Evolutionary conservation across 2,888 invertebrate genomes (phyloP).

Genomic region (Acronicta aceris): DNA sequence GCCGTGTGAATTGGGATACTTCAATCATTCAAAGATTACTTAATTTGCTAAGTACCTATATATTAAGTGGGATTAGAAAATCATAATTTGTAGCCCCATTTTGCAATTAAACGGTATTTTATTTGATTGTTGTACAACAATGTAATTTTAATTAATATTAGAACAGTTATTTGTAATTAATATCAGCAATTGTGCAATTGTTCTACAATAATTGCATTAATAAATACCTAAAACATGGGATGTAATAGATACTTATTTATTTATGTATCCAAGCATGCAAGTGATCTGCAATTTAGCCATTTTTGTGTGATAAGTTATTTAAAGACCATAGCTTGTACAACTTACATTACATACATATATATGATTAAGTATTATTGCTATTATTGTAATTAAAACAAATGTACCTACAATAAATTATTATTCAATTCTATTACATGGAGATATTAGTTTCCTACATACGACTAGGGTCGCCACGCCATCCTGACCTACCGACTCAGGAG

Average conservation of each 20-base stretch:
- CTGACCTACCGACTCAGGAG: too few relatives aligned
- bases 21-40: slow-evolving; percentile 17
- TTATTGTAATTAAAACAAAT: too few relatives aligned
- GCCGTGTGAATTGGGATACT: slow-evolving; percentile 18
- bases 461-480: too few relatives aligned
- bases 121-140: not conserved
- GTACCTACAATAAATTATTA: too few relatives aligned
- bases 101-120: slow-evolving; percentile 16
- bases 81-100: slow-evolving; percentile 14
- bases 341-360: too few relatives aligned
- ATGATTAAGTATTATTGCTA: too few relatives aligned
- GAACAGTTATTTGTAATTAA: not conserved
- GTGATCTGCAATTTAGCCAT: not conserved
- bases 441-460: too few relatives aligned
- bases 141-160: too few relatives aligned
- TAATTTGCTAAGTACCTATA: slow-evolving; percentile 13
- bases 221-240: slow-evolving; percentile 7
- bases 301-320: slow-evolving; percentile 1
- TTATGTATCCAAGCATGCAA: not conserved
- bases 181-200: slow-evolving; percentile 13
- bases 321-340: too few relatives aligned
- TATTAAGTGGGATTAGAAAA: slow-evolving; percentile 23
- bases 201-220: slow-evolving; percentile 17
- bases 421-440: too few relatives aligned
- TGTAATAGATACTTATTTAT: slow-evolving; percentile 15